Conservation (phyloP, 2,888 invertebrate species). For the Amblyjoppa proteus region DNA sequence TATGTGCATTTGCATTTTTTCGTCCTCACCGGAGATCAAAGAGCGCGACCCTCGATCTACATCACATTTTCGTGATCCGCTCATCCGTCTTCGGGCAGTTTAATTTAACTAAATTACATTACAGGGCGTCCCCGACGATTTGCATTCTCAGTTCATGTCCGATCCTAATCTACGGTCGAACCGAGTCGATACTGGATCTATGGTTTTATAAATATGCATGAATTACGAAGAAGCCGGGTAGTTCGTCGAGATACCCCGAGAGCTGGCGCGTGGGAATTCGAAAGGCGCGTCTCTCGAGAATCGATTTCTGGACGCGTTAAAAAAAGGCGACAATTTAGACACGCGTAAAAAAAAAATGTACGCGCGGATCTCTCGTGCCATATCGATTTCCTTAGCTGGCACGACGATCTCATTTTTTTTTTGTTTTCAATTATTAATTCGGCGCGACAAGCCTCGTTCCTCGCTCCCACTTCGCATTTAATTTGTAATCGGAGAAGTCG, state of each 20-base stretch:
- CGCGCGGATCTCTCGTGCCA: constrained; percentile 67
- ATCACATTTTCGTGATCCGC: constrained; percentile 10
- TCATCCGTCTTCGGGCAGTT: neutral
- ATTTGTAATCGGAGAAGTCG: constrained; percentile 76
- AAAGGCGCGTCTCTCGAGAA: constrained; percentile 48
- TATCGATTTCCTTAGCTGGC: constrained; percentile 74
- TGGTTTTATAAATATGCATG: constrained; percentile 62
- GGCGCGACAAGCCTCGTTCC: constrained; percentile 70
- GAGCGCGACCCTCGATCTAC: constrained; percentile 17
- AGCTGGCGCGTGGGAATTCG: constrained; percentile 63
- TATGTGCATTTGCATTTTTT: neutral
- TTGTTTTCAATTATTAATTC: constrained; percentile 74
- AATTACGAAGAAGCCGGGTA: constrained; percentile 37
- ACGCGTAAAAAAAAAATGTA: constrained; percentile 65
- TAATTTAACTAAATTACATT: neutral
- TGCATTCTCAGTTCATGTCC: constrained; percentile 31
- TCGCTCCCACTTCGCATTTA: constrained; percentile 77
- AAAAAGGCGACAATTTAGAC: constrained; percentile 18
- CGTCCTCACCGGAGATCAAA: neutral
- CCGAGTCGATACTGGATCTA: constrained; percentile 42
- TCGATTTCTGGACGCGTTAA: constrained; percentile 28
- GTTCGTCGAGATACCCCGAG: constrained; percentile 31
- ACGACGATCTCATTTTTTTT: constrained; percentile 34
- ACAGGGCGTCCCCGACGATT: constrained; percentile 19
- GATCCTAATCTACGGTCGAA: constrained; percentile 36